Evolutionary conservation across 2,113 vertebrate species (phyloP), one percentile per base, ranked within the genome.

Genomic region (Labeo catla): DNA sequence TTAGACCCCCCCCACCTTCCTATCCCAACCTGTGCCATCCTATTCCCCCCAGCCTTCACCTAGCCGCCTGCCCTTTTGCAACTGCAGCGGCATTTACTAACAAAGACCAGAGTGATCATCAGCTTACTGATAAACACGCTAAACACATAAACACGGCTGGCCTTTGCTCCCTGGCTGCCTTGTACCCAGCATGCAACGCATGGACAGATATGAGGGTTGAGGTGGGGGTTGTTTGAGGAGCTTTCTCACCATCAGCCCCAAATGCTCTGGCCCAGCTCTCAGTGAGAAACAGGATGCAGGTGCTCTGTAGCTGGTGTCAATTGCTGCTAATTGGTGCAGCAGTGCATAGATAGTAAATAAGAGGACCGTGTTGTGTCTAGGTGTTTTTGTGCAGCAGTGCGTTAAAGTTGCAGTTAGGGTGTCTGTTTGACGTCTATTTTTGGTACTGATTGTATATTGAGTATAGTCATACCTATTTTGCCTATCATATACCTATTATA

Each of bases 311-410:
- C 91, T 90, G 74, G 93, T 95, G 95, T 93, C 95, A 95, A 95
- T 95, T 95, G 93, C 93, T 94, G 93, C 91, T 95, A 95, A 95
- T 95, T 95, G 93, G 91, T 93, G 93, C 91, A 92, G 92, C 92
- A 88, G 93, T 92, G 92, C 92, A 85, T 93, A 88, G 90, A 93
- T 84, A 76, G 87, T 89, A 87, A 90, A 88, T 84, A 90, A 86
- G 61, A 66, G 59, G 45, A 7, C 68, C 9, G 34, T 87, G 63
- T 79, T 66, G 16, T 70, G 83, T 50, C 68, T 70, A 50, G 50
- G 15, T 82, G 15, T 28, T 76, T 68, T 73, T 70, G n/a, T 81
- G 66, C 79, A 80, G 83, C 15, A 65, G 72, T 34, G 73, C 16
- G 34, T 65, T 50, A 23, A 52, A 39, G 74, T 83, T 65, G 36